Evolutionary conservation across 2,888 invertebrate species (phyloP).

Genomic region (Pherbina coryleti): DNA sequence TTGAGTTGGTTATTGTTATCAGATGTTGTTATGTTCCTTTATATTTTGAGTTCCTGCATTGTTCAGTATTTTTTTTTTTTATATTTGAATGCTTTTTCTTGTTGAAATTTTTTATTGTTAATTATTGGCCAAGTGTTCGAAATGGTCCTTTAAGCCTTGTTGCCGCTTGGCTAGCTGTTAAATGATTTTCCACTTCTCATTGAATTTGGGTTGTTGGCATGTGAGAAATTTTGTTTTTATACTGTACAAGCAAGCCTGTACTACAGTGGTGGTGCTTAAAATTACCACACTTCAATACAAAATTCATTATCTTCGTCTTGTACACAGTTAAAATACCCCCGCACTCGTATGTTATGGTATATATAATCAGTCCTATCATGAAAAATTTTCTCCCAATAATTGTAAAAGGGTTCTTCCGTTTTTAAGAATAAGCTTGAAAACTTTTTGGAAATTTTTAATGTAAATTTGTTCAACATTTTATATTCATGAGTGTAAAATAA

Average conservation of each 20-base stretch:
- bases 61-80: constrained; percentile 10
- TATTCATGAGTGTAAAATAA: no score
- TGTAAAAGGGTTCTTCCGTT: no score
- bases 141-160: constrained; percentile 19
- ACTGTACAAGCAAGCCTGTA: background rate
- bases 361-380: no score
- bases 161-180: constrained; percentile 42
- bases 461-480: no score
- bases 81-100: background rate
- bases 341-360: no score
- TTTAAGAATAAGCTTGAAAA: no score
- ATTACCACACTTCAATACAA: background rate
- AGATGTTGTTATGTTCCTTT: background rate
- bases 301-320: no score
- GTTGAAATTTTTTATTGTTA: background rate
- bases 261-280: constrained; percentile 10
- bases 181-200: constrained; percentile 45
- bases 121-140: constrained; percentile 21
- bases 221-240: background rate
- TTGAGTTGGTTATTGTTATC: background rate
- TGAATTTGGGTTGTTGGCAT: constrained; percentile 23
- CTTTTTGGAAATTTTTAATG: no score
- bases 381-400: no score
- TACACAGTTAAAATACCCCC: no score
- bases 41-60: constrained; percentile 4